Base-by-base conservation (phyloP, 2,797 vertebrate species). In the Hippopotamyrus pictus region DNA sequence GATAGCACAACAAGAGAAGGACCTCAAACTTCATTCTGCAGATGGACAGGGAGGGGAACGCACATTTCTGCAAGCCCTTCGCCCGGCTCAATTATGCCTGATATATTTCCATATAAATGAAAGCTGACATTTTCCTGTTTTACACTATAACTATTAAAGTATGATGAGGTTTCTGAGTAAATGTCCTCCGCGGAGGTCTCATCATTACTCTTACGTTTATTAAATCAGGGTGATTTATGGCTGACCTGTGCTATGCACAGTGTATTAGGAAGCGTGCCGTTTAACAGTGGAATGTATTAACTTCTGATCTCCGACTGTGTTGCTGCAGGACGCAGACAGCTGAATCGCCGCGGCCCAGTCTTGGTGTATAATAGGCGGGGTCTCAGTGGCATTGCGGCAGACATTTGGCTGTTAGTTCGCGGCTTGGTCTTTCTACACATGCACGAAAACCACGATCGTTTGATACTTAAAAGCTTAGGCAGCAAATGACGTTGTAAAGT, bases 211-310 rank as follows among this genome's bases (percentile, higher is more conserved):
- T 93, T 92, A 92, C 93, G 91, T 96, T 96, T 96, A 96, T 96
- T 96, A 94, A 96, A 96, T 96, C 95, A 96, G 84, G 90, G 94
- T 96, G 96, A 96, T 96, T 96, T 96, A 97, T 96, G 95, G 93
- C 92, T 37, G 91, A 90, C 93, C 93, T 91, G 92, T 89, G 90
- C 89, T 90, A 92, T 92, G 93, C 92, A 88, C 92, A 93, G 94
- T 95, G 93, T 95, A 96, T 95, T 95, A 94, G 92, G 92, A 94
- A 94, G 96, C 96, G 93, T 92, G 95, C 95, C 94, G 93, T 96
- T 96, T 96, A 96, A 95, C 94, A 93, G 93, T 93, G 94, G 94
- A 95, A 95, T 96, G 96, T 94, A 96, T 97, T 97, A 96, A 95
- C 96, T 93, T 95, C 93, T 96, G 95, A 96, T 95, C 96, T 94